phyloP scores from a whole-genome alignment of 2,888 invertebrate genomes.

The Epirrhoe alternata region DNA sequence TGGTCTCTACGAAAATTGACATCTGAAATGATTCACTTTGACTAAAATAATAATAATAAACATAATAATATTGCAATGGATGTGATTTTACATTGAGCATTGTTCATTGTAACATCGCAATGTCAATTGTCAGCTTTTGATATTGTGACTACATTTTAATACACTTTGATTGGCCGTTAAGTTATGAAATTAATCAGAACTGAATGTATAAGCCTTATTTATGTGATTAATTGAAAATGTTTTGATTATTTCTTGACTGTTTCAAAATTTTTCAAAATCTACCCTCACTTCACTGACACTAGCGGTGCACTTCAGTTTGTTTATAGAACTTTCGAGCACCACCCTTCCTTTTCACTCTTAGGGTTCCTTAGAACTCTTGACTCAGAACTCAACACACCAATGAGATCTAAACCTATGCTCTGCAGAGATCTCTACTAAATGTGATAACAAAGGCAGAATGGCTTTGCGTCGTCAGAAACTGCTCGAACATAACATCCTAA shows the following conservation, averaged over 20 bases:
- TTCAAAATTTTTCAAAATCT: slow-evolving; percentile 21
- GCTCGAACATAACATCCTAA: slow-evolving; percentile 37
- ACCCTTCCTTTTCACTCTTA: background rate
- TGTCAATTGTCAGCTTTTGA: slow-evolving; percentile 61
- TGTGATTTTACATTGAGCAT: slow-evolving; percentile 45
- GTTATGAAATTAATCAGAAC: slow-evolving; percentile 28
- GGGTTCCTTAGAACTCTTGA: slow-evolving; percentile 3
- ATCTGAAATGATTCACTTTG: slow-evolving; percentile 33
- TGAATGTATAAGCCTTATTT: background rate
- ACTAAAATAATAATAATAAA: slow-evolving; percentile 28
- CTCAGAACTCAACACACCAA: slow-evolving; percentile 6
- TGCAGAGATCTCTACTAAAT: slow-evolving; percentile 28
- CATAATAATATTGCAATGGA: slow-evolving; percentile 31
- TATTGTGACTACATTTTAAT: slow-evolving; percentile 55
- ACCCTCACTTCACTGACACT: slow-evolving; percentile 25
- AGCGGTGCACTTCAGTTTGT: slow-evolving; percentile 29
- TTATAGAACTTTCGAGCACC: slow-evolving; percentile 34
- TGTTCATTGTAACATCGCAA: slow-evolving; percentile 49
- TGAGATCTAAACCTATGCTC: slow-evolving; percentile 26
- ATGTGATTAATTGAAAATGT: slow-evolving; percentile 6
- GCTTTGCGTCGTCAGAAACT: slow-evolving; percentile 30
- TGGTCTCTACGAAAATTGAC: background rate
- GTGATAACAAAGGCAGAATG: slow-evolving; percentile 41
- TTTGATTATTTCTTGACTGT: slow-evolving; percentile 11
- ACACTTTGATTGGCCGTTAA: slow-evolving; percentile 35